Evolutionary conservation across 92 coral and sea anemone species (phyloP).

Genomic region (Zoanthus sociatus): DNA sequence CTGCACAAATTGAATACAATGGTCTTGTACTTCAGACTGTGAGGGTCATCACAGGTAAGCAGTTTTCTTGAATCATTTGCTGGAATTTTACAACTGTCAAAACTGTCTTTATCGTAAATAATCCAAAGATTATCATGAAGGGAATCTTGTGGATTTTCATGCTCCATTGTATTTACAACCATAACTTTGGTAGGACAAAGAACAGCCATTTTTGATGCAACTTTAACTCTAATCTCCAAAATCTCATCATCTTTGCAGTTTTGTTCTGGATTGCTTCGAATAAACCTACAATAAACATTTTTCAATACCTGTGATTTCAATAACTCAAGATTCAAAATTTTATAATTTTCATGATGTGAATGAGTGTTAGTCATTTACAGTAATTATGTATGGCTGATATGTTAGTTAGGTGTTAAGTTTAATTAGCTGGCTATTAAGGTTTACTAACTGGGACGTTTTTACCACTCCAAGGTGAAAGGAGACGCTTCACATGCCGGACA

Average conservation of each 20-base stretch:
- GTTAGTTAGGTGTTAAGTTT: neutral
- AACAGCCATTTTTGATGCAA: conserved; percentile 22
- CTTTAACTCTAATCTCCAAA: conserved; percentile 10
- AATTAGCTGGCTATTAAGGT: neutral
- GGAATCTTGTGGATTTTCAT: conserved; percentile 14
- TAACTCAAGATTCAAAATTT: too few species aligned
- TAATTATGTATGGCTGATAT: too few species aligned
- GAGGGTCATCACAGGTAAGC: neutral
- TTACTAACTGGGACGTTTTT: too few species aligned
- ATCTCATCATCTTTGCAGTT: conserved; percentile 37
- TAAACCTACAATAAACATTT: neutral
- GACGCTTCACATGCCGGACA: too few species aligned
- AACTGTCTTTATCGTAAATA: neutral
- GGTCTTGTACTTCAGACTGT: neutral
- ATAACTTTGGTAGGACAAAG: conserved; percentile 16
- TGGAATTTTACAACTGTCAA: conserved; percentile 4
- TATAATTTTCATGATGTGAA: too few species aligned
- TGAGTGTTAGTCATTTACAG: too few species aligned
- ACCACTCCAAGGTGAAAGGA: too few species aligned
- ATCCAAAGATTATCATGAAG: conserved; percentile 41
- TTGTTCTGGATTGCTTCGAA: neutral
- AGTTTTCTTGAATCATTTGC: neutral
- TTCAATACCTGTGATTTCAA: neutral
- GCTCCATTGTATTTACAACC: neutral
- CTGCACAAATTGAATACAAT: conserved; percentile 23